Base-by-base conservation (phyloP, 2,888 invertebrate species). In the Bugula neritina region DNA sequence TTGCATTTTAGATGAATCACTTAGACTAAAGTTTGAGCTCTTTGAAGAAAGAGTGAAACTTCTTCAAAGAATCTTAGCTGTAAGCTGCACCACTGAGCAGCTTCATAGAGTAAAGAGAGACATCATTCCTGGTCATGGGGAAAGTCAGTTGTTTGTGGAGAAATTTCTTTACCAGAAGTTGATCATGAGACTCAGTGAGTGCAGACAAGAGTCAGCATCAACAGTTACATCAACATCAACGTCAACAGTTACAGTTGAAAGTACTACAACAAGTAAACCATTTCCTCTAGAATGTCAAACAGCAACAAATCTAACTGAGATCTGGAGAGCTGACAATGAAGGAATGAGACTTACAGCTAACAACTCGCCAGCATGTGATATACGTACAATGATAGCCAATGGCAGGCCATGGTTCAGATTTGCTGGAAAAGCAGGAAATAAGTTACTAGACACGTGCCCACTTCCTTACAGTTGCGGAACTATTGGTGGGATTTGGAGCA, bases 371-470 rank as follows among this genome's bases (percentile, higher is more conserved):
- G 31, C 27, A 27, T 63, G 63, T 63, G 63, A 63, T 31, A 63
- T n/a, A 13, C 10, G 63, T n/a, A 13, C 27, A 13, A 63, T 63
- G 63, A 34, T 29, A 13, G 10, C 10, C 3, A 31, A 27, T 27
- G 23, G 23, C 23, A 63, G 31, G n/a, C 63, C 63, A 2, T 63
- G 63, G 63, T 63, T 63, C 27, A 63, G 63, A 63, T 63, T 63
- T 34, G 31, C 63, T 21, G 63, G 29, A 31, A 31, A 25, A 3
- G 63, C 63, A 25, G 63, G 63, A 25, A 31, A 63, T n/a, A 63
- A 13, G 63, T 3, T 63, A 3, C 31, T 63, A 13, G 27, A 63
- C n/a, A 3, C 10, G 10, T 63, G 63, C 63, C 63, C 63, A 13
- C 29, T 31, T 31, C 13, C 63, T 13, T 5, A 63, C 31, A 63